phyloP scores from a whole-genome alignment of 2,797 vertebrate species.

The Sebastes oblongus region DNA sequence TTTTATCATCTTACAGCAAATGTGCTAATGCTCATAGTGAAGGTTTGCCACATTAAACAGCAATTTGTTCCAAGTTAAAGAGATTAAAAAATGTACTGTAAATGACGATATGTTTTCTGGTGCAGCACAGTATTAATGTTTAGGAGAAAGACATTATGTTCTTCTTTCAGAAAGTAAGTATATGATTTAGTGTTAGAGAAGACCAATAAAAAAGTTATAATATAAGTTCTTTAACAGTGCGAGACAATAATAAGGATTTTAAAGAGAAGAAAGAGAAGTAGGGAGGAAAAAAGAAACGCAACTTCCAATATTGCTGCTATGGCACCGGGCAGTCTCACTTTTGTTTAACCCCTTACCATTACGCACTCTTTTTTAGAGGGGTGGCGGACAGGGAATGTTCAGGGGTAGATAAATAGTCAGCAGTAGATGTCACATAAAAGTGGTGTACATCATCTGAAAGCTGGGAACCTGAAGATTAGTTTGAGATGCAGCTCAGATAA shows the following conservation, averaged over 20 bases:
- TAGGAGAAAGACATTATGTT: neutral
- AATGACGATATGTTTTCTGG: neutral
- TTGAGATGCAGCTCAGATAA: no score
- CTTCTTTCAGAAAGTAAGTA: neutral
- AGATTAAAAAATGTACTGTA: neutral
- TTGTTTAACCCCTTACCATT: no score
- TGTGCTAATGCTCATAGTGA: neutral
- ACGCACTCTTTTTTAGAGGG: no score
- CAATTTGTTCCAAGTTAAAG: neutral
- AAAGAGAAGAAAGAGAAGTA: neutral
- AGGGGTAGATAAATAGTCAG: no score
- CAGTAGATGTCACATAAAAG: no score
- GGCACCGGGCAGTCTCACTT: no score
- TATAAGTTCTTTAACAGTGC: neutral
- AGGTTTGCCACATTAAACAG: neutral
- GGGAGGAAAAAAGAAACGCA: neutral
- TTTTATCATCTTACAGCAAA: neutral
- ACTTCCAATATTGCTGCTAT: neutral
- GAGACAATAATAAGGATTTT: neutral
- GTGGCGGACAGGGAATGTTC: no score
- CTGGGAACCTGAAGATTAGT: no score
- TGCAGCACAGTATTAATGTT: neutral
- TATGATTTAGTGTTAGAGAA: neutral
- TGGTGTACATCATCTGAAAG: no score
- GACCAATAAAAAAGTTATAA: no score